These are phyloP conservation scores for Anarhynchus alexandrinus DNA, from an alignment of 2,113 vertebrate genomes.

Conservation along the genomic window DNA sequence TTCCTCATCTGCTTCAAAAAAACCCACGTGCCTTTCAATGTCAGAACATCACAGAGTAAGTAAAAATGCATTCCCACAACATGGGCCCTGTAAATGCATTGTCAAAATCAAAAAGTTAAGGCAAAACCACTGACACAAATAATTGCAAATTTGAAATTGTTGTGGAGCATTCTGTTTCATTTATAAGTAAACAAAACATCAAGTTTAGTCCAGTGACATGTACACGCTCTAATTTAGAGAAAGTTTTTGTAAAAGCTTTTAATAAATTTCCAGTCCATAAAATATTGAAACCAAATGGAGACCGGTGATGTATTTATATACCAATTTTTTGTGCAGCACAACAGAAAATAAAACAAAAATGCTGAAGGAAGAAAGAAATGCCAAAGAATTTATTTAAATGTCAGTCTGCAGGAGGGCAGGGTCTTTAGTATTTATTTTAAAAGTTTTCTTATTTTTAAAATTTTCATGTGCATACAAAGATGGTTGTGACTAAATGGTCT, in stretches of 20 bases:
- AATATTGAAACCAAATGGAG: not conserved
- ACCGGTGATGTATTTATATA: not conserved
- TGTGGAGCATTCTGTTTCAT: not conserved
- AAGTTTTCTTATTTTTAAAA: not conserved
- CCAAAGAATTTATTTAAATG: not conserved
- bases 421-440: not conserved
- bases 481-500: not conserved
- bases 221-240: not conserved
- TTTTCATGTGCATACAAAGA: not conserved
- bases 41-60: not conserved
- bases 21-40: not conserved
- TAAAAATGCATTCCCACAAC: not conserved
- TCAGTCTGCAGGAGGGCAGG: not conserved
- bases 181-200: not conserved
- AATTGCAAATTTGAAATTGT: not conserved
- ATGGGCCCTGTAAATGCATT: not conserved
- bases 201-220: not conserved
- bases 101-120: not conserved
- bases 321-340: not conserved
- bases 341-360: not conserved
- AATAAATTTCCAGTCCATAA: not conserved
- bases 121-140: not conserved
- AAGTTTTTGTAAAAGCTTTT: not conserved
- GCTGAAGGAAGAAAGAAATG: not conserved
- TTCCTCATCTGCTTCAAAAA: not conserved